Evolutionary conservation across 2,797 vertebrate genomes (phyloP).

Genomic region (Sciurus carolinensis): DNA sequence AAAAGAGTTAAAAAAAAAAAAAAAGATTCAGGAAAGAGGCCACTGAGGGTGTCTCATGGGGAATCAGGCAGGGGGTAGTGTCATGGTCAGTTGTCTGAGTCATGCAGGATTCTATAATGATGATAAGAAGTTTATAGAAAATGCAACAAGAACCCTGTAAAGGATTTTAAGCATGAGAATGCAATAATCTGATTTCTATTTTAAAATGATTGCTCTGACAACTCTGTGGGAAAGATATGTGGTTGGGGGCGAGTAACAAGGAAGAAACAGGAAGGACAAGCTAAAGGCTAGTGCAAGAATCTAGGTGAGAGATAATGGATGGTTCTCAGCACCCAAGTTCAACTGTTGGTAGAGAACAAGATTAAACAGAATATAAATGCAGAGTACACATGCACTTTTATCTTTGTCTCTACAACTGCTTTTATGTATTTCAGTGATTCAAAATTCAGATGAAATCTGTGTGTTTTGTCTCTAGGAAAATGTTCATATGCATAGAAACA

Average conservation of each 20-base stretch:
- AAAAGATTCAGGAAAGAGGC: not conserved
- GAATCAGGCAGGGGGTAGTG: not conserved
- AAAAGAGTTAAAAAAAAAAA: not conserved
- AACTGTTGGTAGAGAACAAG: not conserved
- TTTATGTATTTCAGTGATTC: not conserved
- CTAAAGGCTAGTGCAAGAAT: not conserved
- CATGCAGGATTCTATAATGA: rapidly evolving
- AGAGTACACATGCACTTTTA: not conserved
- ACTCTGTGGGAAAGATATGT: not conserved
- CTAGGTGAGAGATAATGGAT: not conserved
- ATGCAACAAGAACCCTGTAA: not conserved
- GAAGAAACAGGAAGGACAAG: not conserved
- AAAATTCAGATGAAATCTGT: not conserved
- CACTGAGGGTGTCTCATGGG: rapidly evolving
- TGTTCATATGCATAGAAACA: not conserved
- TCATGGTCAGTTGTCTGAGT: rapidly evolving
- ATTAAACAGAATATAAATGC: not conserved
- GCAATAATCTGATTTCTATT: not conserved
- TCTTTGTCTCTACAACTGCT: not conserved
- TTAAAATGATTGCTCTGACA: not conserved
- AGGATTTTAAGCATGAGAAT: not conserved
- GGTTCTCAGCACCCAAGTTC: not conserved
- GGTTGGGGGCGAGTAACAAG: not conserved
- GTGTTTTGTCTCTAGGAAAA: conserved; percentile 7
- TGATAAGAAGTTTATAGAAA: not conserved